Base-by-base conservation (phyloP, 1,140 invertebrate species). In the Cataglyphis hispanica region DNA sequence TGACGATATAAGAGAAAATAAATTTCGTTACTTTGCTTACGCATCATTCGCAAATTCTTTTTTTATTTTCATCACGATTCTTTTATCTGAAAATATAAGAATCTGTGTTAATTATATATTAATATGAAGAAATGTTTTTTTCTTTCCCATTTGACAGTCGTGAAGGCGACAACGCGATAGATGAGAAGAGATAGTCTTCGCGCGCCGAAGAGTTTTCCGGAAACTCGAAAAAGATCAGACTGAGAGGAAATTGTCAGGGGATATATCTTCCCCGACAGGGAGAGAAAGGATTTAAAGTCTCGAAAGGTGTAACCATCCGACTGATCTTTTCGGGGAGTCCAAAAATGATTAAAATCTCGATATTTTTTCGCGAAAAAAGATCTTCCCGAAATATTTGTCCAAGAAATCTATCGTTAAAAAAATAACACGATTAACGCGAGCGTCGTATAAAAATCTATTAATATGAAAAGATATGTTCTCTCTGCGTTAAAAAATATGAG, bases 211-310 rank as follows among this genome's bases (percentile, higher is more conserved):
- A 22, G 22, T 63, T 63, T 76, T 83, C 40, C 27, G 60, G 75
- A 37, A 37, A 80, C 40, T 72, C 25, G 16, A 58, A 40, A 58
- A 64, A 58, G 70, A 78, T 72, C 27, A 43, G 27, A 63, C 25
- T 77, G 56, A 50, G 27, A 19, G 19, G 37, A 50, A 25, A 25
- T 22, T 4, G 66, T 31, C 16, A 27, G n/a, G 34, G 60, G n/a
- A 27, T 53, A 50, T 50, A 69, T 76, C 27, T 53, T 13, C 10
- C 22, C 37, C 10, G 13, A 40, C 19, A 6, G 13, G 2, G 10
- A 16, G 16, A 3, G 10, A 10, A 16, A 5, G 46, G 16, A 19
- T 50, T 50, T 50, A 50, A 50, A 50, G 46, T 50, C 46, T 1
- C 46, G 46, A 50, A 50, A 50, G 16, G 3, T 16, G 43, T 11